Evolutionary conservation across 2,888 invertebrate species (phyloP), one percentile per base, ranked within the genome.

Genomic region (Protula sp.): DNA sequence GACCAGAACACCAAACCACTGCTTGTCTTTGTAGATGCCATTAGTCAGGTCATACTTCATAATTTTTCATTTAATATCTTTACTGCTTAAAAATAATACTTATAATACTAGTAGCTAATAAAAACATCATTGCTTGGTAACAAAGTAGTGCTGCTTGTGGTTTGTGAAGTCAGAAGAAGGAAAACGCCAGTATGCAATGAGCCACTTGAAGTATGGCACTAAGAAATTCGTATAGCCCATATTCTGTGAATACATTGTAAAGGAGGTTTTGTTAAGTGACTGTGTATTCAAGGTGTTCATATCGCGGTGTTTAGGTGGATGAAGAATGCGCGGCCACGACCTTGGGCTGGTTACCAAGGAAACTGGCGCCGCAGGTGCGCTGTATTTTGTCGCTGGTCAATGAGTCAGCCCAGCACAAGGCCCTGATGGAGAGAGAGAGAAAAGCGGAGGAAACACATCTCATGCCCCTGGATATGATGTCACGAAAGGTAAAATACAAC

Each of bases 331-430:
- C 75, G 26, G 76, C 76, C 19, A 66, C 72, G 55, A 70, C 75
- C 47, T 72, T 78, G 68, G 75, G 74, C 58, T 78, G 77, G 77
- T 68, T 78, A 62, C 77, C 78, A 51, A 52, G 76, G 65, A 77
- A 77, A 64, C 69, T 78, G 38, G 73, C 76, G 2, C 77, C 77
- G 4, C 71, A 75, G 45, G 75, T 78, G 22, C 69, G 77, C 22
- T 73, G 74, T 65, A 66, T 78, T 30, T 68, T 78, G 57, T 72
- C 78, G 3, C 68, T 73, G 54, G 70, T 73, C 5, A 68, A 63
- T 27, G 71, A 74, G 47, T 72, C 74, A 19, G 63, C 70, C 29
- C 76, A 75, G 47, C 76, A 76, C 58, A 68, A 70, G 54, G 72
- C 71, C 3, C 64, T 77, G 51, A 62, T 71, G 56, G 67, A 68